These are phyloP conservation scores for Trigoniulus corallinus DNA, from an alignment of 1,140 invertebrate species.

Conservation along the genomic window DNA sequence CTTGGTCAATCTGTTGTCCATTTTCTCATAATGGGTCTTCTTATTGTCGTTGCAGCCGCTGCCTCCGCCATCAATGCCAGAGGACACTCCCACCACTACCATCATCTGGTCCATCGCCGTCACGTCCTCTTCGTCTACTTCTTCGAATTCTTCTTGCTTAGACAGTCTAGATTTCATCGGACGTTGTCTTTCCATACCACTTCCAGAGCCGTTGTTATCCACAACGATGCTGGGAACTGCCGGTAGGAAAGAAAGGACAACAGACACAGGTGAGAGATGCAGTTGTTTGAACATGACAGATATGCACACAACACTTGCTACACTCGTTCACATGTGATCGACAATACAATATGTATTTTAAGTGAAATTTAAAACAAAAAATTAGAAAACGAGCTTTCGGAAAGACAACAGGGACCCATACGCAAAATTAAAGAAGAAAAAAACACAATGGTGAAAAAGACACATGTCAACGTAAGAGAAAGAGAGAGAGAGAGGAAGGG, in stretches of 20 bases:
- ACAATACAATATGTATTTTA: too few species aligned
- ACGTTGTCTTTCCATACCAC: conserved; percentile 6
- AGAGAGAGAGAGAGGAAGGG: too few species aligned
- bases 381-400: too few species aligned
- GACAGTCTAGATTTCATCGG: conserved; percentile 12
- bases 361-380: too few species aligned
- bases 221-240: conserved; percentile 8
- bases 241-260: background rate
- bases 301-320: too few species aligned
- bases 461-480: too few species aligned
- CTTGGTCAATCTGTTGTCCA: background rate
- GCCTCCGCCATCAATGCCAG: background rate
- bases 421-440: too few species aligned
- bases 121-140: conserved; percentile 11
- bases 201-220: conserved; percentile 2
- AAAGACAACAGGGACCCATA: too few species aligned
- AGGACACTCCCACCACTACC: background rate
- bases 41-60: background rate
- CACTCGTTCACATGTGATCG: too few species aligned
- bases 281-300: too few species aligned
- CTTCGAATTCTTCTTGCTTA: conserved; percentile 15
- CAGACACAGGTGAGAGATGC: too few species aligned
- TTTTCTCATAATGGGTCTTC: background rate
- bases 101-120: background rate
- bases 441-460: too few species aligned